These are phyloP conservation scores for Tetramorium simillimum DNA, from an alignment of 1,140 invertebrate species.

Conservation along the genomic window DNA sequence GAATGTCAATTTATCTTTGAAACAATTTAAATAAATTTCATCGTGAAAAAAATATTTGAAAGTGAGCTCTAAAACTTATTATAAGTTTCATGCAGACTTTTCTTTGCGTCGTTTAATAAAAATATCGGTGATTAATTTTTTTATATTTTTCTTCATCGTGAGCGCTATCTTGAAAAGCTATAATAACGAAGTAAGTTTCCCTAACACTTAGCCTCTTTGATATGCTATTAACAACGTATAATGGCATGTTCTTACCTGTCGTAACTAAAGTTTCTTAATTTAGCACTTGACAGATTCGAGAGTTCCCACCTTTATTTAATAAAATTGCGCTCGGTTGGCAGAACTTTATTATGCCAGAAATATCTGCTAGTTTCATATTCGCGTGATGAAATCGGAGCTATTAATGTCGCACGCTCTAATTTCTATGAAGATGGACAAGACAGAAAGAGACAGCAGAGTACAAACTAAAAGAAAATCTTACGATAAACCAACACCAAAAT, in stretches of 20 bases:
- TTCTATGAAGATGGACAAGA: conserved; percentile 34
- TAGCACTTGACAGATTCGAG: conserved; percentile 49
- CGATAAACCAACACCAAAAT: neutral
- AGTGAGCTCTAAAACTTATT: neutral
- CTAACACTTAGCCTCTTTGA: conserved; percentile 27
- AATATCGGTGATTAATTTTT: neutral
- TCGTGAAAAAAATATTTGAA: neutral
- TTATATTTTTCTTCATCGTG: neutral
- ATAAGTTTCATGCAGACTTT: neutral
- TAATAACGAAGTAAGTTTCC: conserved; percentile 47
- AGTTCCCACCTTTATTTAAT: conserved; percentile 49
- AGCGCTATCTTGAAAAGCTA: conserved; percentile 23
- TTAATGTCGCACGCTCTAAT: conserved; percentile 70
- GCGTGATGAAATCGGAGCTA: conserved; percentile 65
- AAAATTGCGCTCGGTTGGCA: conserved; percentile 37
- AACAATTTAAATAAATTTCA: neutral
- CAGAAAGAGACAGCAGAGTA: neutral
- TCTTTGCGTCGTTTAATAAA: neutral
- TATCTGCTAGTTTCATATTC: conserved; percentile 69
- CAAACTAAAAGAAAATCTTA: neutral
- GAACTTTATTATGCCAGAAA: conserved; percentile 60
- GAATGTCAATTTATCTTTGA: neutral
- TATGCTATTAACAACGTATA: conserved; percentile 50
- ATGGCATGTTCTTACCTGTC: conserved; percentile 47
- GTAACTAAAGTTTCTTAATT: conserved; percentile 60